These are phyloP conservation scores for Morpho deidamia DNA, from an alignment of 2,888 invertebrate species.

Conservation along the genomic window DNA sequence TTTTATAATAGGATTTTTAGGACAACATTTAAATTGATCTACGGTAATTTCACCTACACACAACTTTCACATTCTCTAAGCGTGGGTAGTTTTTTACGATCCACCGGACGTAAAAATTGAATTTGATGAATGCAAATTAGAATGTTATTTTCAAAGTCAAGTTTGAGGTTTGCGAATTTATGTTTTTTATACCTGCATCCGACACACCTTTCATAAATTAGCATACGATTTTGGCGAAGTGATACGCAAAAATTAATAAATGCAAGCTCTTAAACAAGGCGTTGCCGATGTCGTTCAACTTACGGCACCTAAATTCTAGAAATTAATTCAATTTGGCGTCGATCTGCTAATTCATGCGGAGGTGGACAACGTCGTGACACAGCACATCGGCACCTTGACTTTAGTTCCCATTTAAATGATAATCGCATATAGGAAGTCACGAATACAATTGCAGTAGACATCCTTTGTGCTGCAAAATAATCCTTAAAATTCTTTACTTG, in stretches of 20 bases:
- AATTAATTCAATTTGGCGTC: constrained; percentile 3
- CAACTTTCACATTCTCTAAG: no score
- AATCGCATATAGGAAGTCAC: constrained; percentile 16
- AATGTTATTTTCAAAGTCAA: constrained; percentile 1
- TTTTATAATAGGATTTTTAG: no score
- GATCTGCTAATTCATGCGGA: constrained; percentile 2
- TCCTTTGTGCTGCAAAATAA: background rate
- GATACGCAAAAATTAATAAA: background rate
- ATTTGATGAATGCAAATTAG: background rate
- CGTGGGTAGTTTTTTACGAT: no score
- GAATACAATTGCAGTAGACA: background rate
- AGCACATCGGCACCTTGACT: constrained; percentile 1
- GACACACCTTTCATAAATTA: background rate
- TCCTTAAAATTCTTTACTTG: no score
- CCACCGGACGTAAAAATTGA: no score
- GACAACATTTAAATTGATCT: no score
- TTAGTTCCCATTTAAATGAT: constrained; percentile 16
- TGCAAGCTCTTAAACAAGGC: background rate
- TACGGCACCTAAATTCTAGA: background rate
- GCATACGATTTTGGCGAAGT: background rate
- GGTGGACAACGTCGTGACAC: background rate
- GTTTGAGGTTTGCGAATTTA: no score
- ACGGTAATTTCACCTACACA: no score
- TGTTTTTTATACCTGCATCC: background rate
- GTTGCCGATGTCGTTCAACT: constrained; percentile 1